Conservation (phyloP, 2,888 invertebrate species). For the Thymelicus lineola region DNA sequence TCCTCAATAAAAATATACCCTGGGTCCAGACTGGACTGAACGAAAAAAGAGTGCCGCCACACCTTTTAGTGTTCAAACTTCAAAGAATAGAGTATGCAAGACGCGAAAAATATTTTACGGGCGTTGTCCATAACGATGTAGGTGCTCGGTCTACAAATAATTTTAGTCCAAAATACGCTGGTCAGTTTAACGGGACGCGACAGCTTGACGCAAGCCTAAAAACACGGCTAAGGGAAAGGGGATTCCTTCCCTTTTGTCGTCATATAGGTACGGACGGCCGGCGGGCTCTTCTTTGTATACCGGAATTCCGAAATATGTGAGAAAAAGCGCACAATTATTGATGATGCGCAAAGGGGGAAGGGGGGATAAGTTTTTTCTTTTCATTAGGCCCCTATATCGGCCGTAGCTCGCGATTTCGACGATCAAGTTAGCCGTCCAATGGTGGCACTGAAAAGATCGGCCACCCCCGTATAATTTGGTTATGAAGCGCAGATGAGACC, state of each 20-base stretch:
- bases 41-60: neutral
- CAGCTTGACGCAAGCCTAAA: no score
- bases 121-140: neutral
- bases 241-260: neutral
- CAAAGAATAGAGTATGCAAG: neutral
- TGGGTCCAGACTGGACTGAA: no score
- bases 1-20: no score
- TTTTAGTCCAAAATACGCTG: neutral
- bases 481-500: conserved; percentile 34
- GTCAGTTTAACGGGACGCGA: no score
- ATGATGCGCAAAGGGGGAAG: neutral
- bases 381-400: neutral
- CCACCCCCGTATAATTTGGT: conserved; percentile 26
- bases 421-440: conserved; percentile 22
- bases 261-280: neutral
- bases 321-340: conserved; percentile 12
- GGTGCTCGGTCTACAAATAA: neutral
- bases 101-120: neutral
- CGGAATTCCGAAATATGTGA: conserved; percentile 14
- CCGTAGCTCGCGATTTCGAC: conserved; percentile 8
- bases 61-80: neutral
- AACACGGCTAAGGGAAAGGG: no score
- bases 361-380: conserved; percentile 6
- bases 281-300: conserved; percentile 10
- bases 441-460: conserved; percentile 5